Evolutionary conservation across 2,797 vertebrate genomes (phyloP).

Genomic region (Corythornis leucogaster): DNA sequence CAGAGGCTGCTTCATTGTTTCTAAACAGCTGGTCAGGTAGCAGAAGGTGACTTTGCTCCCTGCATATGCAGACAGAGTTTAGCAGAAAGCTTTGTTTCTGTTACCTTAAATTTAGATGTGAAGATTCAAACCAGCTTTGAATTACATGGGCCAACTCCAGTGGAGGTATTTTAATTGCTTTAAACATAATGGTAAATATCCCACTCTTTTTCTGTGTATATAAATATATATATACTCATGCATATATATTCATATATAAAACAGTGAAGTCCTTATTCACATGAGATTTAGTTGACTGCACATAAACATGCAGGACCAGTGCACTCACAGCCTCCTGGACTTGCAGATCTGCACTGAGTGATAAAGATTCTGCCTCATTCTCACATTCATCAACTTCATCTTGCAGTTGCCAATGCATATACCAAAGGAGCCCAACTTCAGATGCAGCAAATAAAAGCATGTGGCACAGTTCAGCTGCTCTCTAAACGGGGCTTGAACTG

Average conservation of each 20-base stretch:
- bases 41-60: background rate
- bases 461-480: background rate
- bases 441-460: background rate
- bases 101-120: background rate
- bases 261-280: background rate
- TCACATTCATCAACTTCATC: background rate
- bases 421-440: background rate
- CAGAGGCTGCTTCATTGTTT: background rate
- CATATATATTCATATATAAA: background rate
- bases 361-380: background rate
- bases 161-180: background rate
- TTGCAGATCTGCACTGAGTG: background rate
- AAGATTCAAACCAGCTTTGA: background rate
- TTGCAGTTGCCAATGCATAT: background rate
- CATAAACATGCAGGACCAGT: background rate
- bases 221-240: too few relatives aligned
- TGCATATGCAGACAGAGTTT: background rate
- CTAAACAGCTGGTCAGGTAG: background rate
- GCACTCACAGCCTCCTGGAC: background rate
- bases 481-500: background rate
- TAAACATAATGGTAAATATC: background rate
- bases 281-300: background rate
- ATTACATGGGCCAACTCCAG: background rate
- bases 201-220: background rate
- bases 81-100: background rate